These are phyloP conservation scores for Ochotona princeps DNA, from an alignment of 2,113 vertebrate genomes.

Conservation along the genomic window DNA sequence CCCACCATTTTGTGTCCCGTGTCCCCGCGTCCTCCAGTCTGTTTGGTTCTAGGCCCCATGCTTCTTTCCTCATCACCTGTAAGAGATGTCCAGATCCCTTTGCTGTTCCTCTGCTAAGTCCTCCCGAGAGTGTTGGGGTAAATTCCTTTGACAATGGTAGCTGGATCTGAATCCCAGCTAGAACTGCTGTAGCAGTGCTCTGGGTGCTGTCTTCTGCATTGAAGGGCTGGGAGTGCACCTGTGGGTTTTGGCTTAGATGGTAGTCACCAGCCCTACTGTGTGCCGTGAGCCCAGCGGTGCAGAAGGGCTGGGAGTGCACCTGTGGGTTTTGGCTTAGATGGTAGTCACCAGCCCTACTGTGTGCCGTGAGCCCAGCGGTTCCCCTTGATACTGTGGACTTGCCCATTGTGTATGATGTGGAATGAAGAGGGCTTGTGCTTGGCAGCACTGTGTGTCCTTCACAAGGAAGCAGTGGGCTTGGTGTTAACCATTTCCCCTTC, in stretches of 20 bases:
- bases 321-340: neutral
- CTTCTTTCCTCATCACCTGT: neutral
- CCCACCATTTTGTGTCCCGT: fast-evolving
- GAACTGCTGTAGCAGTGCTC: neutral
- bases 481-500: neutral
- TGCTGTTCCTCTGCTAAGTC: neutral
- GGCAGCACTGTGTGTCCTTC: neutral
- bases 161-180: neutral
- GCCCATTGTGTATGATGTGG: too few relatives aligned
- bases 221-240: neutral
- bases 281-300: too few relatives aligned
- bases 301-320: neutral
- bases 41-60: neutral
- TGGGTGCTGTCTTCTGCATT: neutral
- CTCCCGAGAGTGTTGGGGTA: neutral
- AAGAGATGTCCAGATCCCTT: neutral
- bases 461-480: neutral
- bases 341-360: neutral
- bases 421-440: neutral
- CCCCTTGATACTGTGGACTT: neutral
- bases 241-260: neutral
- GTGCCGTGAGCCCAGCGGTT: neutral
- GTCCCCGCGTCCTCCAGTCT: neutral
- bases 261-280: neutral
- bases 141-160: neutral